Conservation (phyloP, 2,797 vertebrate species). For the Mionectes olivaceus region DNA sequence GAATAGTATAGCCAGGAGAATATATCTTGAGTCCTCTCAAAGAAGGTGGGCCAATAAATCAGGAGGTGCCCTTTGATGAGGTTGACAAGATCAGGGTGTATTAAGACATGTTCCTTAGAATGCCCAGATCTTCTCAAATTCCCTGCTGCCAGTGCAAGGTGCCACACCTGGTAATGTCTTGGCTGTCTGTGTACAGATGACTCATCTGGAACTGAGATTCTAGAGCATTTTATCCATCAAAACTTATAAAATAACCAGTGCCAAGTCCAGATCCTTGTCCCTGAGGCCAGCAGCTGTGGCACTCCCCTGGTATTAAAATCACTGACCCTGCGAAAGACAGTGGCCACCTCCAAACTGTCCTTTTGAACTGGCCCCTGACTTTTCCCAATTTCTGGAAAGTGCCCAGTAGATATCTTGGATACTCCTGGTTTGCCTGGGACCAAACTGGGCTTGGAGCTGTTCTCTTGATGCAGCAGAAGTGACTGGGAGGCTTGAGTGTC, state of each 20-base stretch:
- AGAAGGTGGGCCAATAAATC: neutral
- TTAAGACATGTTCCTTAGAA: neutral
- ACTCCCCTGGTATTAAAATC: neutral
- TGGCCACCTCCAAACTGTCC: neutral
- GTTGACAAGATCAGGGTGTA: neutral
- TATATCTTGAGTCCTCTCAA: neutral
- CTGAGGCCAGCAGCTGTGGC: neutral
- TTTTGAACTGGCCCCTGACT: neutral
- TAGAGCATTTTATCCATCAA: neutral
- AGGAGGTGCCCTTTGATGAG: neutral
- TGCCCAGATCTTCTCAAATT: neutral
- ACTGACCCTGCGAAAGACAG: neutral
- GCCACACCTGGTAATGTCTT: neutral
- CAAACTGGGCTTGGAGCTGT: neutral
- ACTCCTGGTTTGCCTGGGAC: neutral
- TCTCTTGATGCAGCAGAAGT: neutral
- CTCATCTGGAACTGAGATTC: neutral
- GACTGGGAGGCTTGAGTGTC: neutral
- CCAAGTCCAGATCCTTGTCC: neutral
- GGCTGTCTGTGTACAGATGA: neutral
- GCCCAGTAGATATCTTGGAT: neutral
- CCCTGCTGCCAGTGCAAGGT: neutral
- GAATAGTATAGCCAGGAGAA: neutral
- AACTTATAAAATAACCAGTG: neutral
- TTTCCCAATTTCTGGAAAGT: neutral